Evolutionary conservation across 2,113 vertebrate genomes (phyloP), one percentile per base, ranked within the genome.

Genomic region (Phrynosoma platyrhinos): DNA sequence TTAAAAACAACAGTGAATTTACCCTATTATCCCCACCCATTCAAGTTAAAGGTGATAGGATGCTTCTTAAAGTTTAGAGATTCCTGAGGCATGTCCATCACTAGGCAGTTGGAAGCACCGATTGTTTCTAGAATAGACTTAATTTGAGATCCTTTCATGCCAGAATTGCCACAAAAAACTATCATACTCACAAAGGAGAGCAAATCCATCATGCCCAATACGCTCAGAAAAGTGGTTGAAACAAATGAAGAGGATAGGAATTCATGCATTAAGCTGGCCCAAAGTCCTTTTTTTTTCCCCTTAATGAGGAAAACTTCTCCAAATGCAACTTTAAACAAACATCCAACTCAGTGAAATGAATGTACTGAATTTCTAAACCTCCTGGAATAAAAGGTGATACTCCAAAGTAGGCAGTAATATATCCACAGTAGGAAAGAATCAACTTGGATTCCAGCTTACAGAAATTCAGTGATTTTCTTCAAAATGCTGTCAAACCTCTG

Each of bases 61-160:
- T 4, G 4, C 47, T 14, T 16, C 14, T 62, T 16, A 18, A 58
- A 16, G 18, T 62, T 62, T 62, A 62, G 58, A 62, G 1, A 62
- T 62, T 62, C 14, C 58, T 62, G 13, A 62, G 58, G 58, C 58
- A 62, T 62, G 13, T 62, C 13, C 58, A 1, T 62, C 10, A 80
- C 27, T 64, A 88, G 20, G 71, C 72, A 89, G 77, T 32, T 14
- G 89, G 90, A 71, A 92, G 90, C 5, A 23, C 4, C 69, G 32
- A 32, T 40, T 55, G 32, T 42, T 90, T 92, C 84, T 86, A 94
- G 71, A 83, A 81, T 79, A 92, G 92, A 84, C 23, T 90, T 85
- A 66, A 85, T 85, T 93, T 93, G 82, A 52, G 87, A 91, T 78
- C 36, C 53, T 68, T 89, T 90, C 52, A 80, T 83, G 78, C 86